phyloP scores from a whole-genome alignment of 1,140 invertebrate species.

The Lepidurus packardi region DNA sequence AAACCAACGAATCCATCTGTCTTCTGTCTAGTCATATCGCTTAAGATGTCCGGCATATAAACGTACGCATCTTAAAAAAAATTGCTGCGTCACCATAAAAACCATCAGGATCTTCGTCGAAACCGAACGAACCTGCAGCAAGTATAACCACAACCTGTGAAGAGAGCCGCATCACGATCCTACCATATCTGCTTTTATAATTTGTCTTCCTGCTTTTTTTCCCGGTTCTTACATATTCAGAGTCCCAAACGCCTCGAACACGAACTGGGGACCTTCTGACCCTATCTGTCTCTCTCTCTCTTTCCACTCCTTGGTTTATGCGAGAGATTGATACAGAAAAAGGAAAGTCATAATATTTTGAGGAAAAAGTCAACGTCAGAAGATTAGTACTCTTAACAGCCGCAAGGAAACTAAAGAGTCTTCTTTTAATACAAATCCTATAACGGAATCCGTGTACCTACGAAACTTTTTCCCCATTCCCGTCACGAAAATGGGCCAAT shows the following conservation, averaged over 20 bases:
- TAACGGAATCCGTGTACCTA: background rate
- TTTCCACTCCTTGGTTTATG: background rate
- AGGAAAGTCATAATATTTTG: too few relatives aligned
- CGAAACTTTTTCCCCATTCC: too few relatives aligned
- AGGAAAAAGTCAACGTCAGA: background rate
- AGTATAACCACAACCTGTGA: background rate
- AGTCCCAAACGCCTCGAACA: background rate
- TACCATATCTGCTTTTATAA: slow-evolving; percentile 4
- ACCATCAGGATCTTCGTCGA: background rate
- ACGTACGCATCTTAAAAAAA: background rate
- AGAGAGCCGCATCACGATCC: background rate
- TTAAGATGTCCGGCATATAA: background rate
- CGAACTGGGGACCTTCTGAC: background rate
- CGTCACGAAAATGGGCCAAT: too few relatives aligned
- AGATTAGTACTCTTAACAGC: background rate
- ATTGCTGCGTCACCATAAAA: background rate
- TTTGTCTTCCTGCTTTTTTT: background rate
- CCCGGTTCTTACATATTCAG: slow-evolving; percentile 3
- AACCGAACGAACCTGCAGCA: background rate
- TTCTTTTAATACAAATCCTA: background rate
- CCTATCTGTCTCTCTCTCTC: background rate
- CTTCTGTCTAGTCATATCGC: background rate
- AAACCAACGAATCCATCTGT: slow-evolving; percentile 15
- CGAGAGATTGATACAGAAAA: background rate
- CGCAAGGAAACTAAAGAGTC: background rate